Base-by-base conservation (phyloP, 2,113 vertebrate genomes). In the Colinus virginianus region DNA sequence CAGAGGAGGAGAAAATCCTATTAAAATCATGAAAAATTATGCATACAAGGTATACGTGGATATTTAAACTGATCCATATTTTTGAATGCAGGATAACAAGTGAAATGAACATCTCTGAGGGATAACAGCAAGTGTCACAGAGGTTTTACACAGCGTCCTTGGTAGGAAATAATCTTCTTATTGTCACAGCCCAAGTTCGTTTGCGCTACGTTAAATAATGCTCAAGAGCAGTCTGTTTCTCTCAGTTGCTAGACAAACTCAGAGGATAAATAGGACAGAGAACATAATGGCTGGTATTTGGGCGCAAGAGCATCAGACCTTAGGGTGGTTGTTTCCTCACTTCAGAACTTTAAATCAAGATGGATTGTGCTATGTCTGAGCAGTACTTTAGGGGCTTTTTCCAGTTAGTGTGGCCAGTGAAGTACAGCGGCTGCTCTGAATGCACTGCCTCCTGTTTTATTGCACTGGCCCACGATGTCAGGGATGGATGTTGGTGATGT, bases 1-100 rank as follows among this genome's bases (percentile, higher is more conserved):
- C 49, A 90, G 78, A 82, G 51, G 66, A 84, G 5, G 32, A 92
- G 59, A 94, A 94, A 92, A 94, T 94, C 86, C 59, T 84, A 78
- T 92, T 93, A 90, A 84, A 90, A 90, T 67, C 23, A 51, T 80
- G 79, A 3, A 21, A 75, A 42, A 63, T 46, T 6, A 75, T 2
- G 28, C 77, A 32, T 53, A 62, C 76, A 83, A 77, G 43, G 83
- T 83, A 76, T 67, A 83, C 1, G 3, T 85, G 77, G 61, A 11
- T 84, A 42, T 88, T 88, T 78, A 42, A 92, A 90, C 78, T 77
- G 1, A 81, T 88, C 32, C 0, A 0, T 34, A 46, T 0, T 63
- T 90, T 61, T 45, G 48, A 23, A 53, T 38, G 36, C 74, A 53
- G 40, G 11, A n/a, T 62, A 71, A 68, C 36, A 69, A 88, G 36